phyloP scores from a whole-genome alignment of 2,113 vertebrate species.

The Bubo scandiacus region DNA sequence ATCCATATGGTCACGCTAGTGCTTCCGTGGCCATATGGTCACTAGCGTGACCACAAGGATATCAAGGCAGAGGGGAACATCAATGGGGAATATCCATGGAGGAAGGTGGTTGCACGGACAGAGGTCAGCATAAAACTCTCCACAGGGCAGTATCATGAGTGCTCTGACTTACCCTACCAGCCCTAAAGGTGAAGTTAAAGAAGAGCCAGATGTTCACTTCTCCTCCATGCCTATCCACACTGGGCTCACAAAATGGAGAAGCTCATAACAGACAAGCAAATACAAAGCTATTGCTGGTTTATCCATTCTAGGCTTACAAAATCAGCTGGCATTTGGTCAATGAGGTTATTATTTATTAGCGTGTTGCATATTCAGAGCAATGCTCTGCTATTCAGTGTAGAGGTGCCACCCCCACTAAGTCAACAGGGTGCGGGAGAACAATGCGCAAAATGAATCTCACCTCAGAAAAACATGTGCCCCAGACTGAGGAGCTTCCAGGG shows the following conservation, averaged over 20 bases:
- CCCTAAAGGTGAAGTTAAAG: not conserved
- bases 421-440: not conserved
- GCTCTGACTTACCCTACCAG: not conserved
- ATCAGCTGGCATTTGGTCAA: not conserved
- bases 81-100: not conserved
- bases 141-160: not conserved
- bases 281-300: not conserved
- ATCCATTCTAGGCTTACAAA: not conserved
- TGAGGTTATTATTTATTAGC: not conserved
- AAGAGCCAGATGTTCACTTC: not conserved
- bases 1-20: not conserved
- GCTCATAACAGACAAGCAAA: not conserved
- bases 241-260: not conserved
- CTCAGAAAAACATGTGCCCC: not conserved
- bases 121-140: not conserved
- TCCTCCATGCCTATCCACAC: not conserved
- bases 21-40: not conserved
- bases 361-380: not conserved
- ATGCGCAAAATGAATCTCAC: not conserved
- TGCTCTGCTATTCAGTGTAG: not conserved
- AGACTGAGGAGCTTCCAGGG: not conserved
- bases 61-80: not conserved
- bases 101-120: not conserved
- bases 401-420: not conserved
- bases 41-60: not conserved